Base-by-base conservation (phyloP, 1,140 invertebrate genomes). In the Saccostrea echinata region DNA sequence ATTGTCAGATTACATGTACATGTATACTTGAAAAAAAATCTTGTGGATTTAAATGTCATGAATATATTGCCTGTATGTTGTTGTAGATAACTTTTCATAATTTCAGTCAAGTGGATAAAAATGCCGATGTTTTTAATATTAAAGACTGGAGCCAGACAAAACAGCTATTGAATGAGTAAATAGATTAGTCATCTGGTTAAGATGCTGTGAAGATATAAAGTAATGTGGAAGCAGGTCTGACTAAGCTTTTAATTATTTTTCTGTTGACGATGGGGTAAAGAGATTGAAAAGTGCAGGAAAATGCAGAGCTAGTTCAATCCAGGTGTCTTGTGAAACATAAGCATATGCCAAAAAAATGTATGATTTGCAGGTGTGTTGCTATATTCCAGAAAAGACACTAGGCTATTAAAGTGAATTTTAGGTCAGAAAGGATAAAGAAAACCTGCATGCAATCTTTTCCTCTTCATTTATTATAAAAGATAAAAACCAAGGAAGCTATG, bases 161-260 rank as follows among this genome's bases (percentile, higher is more conserved):
- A 76, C 57, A 64, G 57, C 57, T 64, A n/a, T 64, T 64, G 57
- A 64, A 64, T 64, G 24, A 64, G 57, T n/a, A 64, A 64, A 64
- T 64, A 64, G 57, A 76, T 30, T 30, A 76, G 68, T 76, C 27
- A 33, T 27, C 68, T 30, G 68, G 68, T 2, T 76, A 76, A 76
- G 27, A 76, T 76, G 68, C 68, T 30, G 68, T 76, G 68, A 76
- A 76, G 68, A 76, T 76, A 30, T 30, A 33, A 16, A 30, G 24
- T 76, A 16, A 16, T 27, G 16, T 61, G n/a, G 55, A n/a, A 61
- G 55, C 55, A 76, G 68, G 27, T 64, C 68, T 76, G 68, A 76
- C 68, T 76, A 76, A 76, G 68, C 68, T 33, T 76, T 76, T 76
- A 76, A 76, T 76, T 76, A 76, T 76, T 76, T 76, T 76, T 76